These are phyloP conservation scores for Ophioderma brevispina DNA, from an alignment of 35 echinoderm and acorn worm species.

Conservation along the genomic window DNA sequence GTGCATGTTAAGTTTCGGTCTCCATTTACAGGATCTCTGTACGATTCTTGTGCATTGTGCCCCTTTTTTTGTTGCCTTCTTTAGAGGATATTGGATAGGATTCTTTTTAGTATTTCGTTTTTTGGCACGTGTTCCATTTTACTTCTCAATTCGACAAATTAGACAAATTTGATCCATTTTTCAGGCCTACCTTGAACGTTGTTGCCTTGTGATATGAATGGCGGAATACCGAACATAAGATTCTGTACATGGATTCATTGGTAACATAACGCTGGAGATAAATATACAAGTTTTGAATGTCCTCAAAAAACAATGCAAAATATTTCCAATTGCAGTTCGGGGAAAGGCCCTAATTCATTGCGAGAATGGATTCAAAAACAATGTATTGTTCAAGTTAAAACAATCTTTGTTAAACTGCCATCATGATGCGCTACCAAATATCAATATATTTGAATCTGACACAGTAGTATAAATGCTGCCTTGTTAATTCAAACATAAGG, in stretches of 20 bases:
- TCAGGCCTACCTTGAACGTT: not conserved
- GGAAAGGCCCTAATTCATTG: not conserved
- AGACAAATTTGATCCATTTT: constrained; percentile 1
- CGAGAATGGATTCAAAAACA: not conserved
- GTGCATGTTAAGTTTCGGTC: not conserved
- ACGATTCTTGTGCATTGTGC: not conserved
- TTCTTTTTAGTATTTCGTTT: not conserved
- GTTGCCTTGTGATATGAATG: not conserved
- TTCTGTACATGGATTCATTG: not conserved
- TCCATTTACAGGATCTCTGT: not conserved
- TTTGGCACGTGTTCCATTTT: not conserved
- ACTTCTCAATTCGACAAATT: not conserved
- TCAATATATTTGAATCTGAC: not conserved
- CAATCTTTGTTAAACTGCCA: not conserved
- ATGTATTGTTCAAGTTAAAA: not conserved
- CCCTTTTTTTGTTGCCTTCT: not conserved
- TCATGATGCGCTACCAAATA: not conserved
- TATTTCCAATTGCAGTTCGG: not conserved
- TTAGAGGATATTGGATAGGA: not conserved
- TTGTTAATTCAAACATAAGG: not conserved
- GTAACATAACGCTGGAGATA: not conserved
- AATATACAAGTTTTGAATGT: not conserved
- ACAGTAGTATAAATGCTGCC: constrained; percentile 23
- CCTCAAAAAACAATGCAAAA: not conserved
- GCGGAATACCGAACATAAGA: not conserved